Base-by-base conservation (phyloP, 1,140 invertebrate species). In the Sitophilus oryzae region DNA sequence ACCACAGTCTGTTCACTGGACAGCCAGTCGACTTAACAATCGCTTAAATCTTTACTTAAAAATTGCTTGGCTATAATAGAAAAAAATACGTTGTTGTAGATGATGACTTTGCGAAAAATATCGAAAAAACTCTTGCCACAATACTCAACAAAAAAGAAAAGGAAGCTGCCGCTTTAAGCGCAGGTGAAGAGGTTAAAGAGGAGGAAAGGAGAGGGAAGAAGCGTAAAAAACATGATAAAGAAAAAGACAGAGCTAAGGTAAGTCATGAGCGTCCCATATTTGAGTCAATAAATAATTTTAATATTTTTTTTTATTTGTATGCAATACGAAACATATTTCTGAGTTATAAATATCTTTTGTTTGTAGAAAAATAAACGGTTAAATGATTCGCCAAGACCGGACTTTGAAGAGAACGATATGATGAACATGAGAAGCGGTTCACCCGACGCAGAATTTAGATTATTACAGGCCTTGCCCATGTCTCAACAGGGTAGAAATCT, bases 361-460 rank as follows among this genome's bases (percentile, higher is more conserved):
- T 56, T 23, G 38, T 76, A 73, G 19, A 71, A 78, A 76, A 60
- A 76, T 14, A 54, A 42, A 30, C 34, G 47, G 21, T 5, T 49
- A 50, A 36, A 35, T 23, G 60, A 66, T 14, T 61, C 61, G 16
- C 51, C 75, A 66, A 43, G 73, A 71, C 77, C 79, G 21, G 76
- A 78, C 44, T 58, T 85, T 43, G 83, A 86, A 67, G 86, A 90
- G 63, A 84, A 82, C 61, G 86, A 89, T 66, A 84, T 87, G 81
- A 73, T 89, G 63, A 88, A 85, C 68, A 77, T 89, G 4, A 76
- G 87, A 35, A 86, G 87, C 42, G 86, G 84, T 23, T 82, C 80
- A 43, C 81, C 81, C 6, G 76, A 42, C 2, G 35, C 48, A 2
- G 55, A 57, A 21, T 25, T 45, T 30, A 45, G 43, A 30, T n/a